Evolutionary conservation across 2,888 invertebrate genomes (phyloP).

Genomic region (Drosophila longiperda): DNA sequence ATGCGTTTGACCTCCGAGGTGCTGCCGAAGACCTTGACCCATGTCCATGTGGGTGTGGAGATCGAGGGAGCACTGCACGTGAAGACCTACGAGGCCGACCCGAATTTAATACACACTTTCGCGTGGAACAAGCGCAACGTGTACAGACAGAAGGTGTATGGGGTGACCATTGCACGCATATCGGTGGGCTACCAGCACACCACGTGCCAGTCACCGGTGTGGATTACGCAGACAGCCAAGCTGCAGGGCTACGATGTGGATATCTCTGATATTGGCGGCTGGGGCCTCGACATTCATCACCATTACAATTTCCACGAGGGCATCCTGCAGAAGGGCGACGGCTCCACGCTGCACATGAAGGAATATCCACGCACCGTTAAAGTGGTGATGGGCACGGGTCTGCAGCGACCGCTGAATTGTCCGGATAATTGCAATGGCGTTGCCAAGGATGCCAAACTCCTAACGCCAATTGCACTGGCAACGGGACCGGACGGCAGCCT

Average conservation of each 20-base stretch:
- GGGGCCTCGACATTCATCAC: slow-evolving; percentile 99
- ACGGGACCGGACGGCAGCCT: slow-evolving; percentile 98
- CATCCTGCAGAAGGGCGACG: slow-evolving; percentile 98
- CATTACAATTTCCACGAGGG: slow-evolving; percentile 99
- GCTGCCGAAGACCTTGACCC: slow-evolving; percentile 92
- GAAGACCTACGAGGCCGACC: slow-evolving; percentile 97
- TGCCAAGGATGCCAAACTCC: slow-evolving; percentile 93
- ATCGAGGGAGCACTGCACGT: slow-evolving; percentile 97
- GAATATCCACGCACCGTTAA: slow-evolving; percentile 95
- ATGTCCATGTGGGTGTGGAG: slow-evolving; percentile 96
- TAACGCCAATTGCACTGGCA: slow-evolving; percentile 97
- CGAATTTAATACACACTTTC: slow-evolving; percentile 97
- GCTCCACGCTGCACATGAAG: slow-evolving; percentile 96
- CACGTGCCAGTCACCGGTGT: slow-evolving; percentile 93
- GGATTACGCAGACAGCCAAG: slow-evolving; percentile 97
- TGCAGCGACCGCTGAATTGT: slow-evolving; percentile 93
- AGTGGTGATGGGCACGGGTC: slow-evolving; percentile 96
- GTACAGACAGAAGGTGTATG: slow-evolving; percentile 98
- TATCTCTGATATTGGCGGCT: slow-evolving; percentile 98
- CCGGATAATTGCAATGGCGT: slow-evolving; percentile 94
- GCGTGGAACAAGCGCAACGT: slow-evolving; percentile 99
- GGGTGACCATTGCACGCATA: slow-evolving; percentile 93
- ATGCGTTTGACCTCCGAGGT: slow-evolving; percentile 93
- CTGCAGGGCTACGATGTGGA: slow-evolving; percentile 98
- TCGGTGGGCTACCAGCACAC: slow-evolving; percentile 98